Base-by-base conservation (phyloP, 2,113 vertebrate genomes). In the Corydoras sp. region DNA sequence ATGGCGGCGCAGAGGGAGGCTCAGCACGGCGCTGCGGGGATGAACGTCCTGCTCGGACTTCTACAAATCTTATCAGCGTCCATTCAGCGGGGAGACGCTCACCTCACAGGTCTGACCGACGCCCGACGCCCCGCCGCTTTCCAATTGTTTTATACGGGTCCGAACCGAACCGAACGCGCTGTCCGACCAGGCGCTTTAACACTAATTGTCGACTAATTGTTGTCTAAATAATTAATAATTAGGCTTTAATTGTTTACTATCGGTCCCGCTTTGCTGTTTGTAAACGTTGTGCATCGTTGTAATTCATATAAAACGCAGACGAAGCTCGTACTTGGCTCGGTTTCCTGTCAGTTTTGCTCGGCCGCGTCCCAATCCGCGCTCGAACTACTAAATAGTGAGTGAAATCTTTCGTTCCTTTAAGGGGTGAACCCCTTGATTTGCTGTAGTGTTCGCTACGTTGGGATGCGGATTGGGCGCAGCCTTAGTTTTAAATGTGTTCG, bases 1-100 rank as follows among this genome's bases (percentile, higher is more conserved):
- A 96, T 95, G 94, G 93, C 94, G 92, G 92, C 91, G 89, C 90
- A 86, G 85, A 89, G 89, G 81, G 89, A 88, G 88, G 88, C 91
- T 88, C 88, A 88, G 77, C 88, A 88, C 75, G 83, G 90, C 88
- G 85, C 92, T 71, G 92, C 68, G 68, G 68, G 93, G 86, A 88
- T 93, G 84, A 92, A 94, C 80, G 86, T 95, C 71, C 81, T 95
- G 75, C 73, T 97, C 55, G 92, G 94, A 83, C 83, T 97, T 76
- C 74, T 91, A 79, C 93, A 95, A 62, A 82, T 96, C 71, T 83
- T 95, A 63, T 76, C 92, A 71, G 89, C 91, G 32, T 90, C 88
- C 83, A 86, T 92, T 5, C 93, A 93, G 35, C 91, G 90, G 72
- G 93, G 92, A 78, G 92, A 85, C 78, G 92, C 93, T 73, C 93